phyloP scores from a whole-genome alignment of 2,888 invertebrate genomes.

The Drosophila niveifrons region DNA sequence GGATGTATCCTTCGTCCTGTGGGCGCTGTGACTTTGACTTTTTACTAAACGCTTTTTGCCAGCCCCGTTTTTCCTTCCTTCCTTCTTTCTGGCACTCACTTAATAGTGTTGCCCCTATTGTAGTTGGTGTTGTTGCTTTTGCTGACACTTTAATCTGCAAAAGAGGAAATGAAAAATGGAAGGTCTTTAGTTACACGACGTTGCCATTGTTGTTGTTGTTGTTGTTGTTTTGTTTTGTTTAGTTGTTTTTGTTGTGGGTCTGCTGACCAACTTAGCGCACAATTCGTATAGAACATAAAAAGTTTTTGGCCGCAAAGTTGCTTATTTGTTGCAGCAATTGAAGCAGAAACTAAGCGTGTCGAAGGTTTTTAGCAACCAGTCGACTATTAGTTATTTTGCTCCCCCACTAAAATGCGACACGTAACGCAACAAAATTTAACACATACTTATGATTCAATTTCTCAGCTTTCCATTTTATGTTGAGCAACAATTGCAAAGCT shows the following conservation, averaged over 20 bases:
- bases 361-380: constrained; percentile 20
- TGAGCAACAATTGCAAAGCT: neutral
- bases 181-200: constrained; percentile 61
- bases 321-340: constrained; percentile 50
- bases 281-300: constrained; percentile 31
- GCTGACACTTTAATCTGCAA: constrained; percentile 71
- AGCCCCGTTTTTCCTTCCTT: constrained; percentile 33
- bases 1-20: constrained; percentile 8
- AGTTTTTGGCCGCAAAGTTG: constrained; percentile 33
- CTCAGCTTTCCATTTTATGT: neutral
- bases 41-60: constrained; percentile 30
- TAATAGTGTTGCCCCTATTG: constrained; percentile 24
- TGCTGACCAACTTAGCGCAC: constrained; percentile 34
- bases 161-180: constrained; percentile 71
- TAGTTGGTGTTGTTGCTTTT: constrained; percentile 36
- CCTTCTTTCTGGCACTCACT: constrained; percentile 28
- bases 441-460: neutral
- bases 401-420: neutral
- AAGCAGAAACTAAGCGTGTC: constrained; percentile 16
- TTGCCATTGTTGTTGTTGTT: constrained; percentile 13
- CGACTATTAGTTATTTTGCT: constrained; percentile 29
- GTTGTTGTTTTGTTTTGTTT: neutral
- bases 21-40: constrained; percentile 30
- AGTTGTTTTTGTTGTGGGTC: constrained; percentile 16
- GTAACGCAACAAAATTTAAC: neutral